Evolutionary conservation across 2,888 invertebrate species (phyloP), one percentile per base, ranked within the genome.

Genomic region (Eilema caniola): DNA sequence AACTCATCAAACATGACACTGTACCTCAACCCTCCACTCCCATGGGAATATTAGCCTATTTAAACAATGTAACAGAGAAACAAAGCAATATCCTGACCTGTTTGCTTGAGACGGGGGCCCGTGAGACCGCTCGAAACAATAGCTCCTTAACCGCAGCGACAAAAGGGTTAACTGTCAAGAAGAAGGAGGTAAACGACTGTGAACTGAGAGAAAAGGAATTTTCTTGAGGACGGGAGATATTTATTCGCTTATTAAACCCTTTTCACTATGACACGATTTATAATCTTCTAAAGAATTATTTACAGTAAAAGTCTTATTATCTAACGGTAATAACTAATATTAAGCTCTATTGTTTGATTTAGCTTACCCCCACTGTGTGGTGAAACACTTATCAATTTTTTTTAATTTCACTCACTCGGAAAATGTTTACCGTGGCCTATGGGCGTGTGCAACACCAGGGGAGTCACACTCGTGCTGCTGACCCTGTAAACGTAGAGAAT

Each of bases 11-110:
- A 73, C 72, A 65, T 31, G 67, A 62, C 71, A 62, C 62, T 57
- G 41, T 66, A 24, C 47, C 66, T 71, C 56, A 77, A 77, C 83
- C 77, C 77, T 74, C 41, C 71, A 71, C 72, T 88, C 88, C 86
- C 92, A 88, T 89, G 92, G 90, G 92, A 92, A 90, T 87, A 85
- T 85, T 87, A 86, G 85, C 86, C 86, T 87, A 88, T 85, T 91
- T 86, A 90, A 93, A 94, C 93, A 93, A 87, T 87, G 90, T 88
- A 84, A 85, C 83, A 76, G 47, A 59, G 71, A 76, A 72, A 74
- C 83, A 75, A 79, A 89, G 87, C 83, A 86, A 84, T 83, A 85
- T 84, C 84, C 82, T 90, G 89, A 88, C 86, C 89, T 90, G 92
- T 92, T 91, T 92, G 90, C 90, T 81, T 78, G 89, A 91, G 91